Conservation (phyloP, 2,797 vertebrate species). For the Danio aesculapii region DNA sequence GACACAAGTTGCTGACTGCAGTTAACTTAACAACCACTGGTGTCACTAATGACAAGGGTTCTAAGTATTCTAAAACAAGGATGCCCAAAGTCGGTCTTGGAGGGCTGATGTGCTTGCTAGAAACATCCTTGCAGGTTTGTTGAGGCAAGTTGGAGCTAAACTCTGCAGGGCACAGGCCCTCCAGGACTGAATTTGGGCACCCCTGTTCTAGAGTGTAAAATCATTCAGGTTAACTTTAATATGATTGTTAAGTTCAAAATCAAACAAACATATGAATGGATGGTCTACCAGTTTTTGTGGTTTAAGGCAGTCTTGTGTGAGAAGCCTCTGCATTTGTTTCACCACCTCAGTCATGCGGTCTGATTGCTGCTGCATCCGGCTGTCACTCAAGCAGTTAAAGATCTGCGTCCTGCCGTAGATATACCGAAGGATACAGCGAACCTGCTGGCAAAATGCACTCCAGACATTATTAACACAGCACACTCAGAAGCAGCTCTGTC, state of each 20-base stretch:
- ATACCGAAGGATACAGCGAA: conserved; percentile 70
- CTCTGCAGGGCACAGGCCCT: too few species aligned
- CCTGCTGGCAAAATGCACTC: conserved; percentile 59
- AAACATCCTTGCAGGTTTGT: too few species aligned
- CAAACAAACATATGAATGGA: background rate
- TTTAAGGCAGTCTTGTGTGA: conserved; percentile 72
- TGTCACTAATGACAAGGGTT: too few species aligned
- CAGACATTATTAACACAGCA: background rate
- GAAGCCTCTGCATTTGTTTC: conserved; percentile 73
- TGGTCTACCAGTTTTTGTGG: conserved; percentile 66
- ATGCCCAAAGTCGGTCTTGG: too few species aligned
- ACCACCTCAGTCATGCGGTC: conserved; percentile 66
- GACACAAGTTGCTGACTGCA: too few species aligned
- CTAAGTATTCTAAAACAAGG: too few species aligned
- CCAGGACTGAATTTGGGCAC: too few species aligned
- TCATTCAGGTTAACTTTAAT: background rate
- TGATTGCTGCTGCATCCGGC: conserved; percentile 16
- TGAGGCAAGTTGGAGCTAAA: too few species aligned
- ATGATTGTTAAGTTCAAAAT: background rate
- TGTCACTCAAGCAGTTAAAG: conserved; percentile 68
- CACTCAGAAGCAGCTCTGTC: background rate
- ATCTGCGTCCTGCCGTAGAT: conserved; percentile 74
- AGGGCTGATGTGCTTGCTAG: too few species aligned
- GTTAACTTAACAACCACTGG: too few species aligned
- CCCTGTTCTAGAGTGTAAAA: background rate